Evolutionary conservation across 2,888 invertebrate genomes (phyloP), one percentile per base, ranked within the genome.

Genomic region (Polyommatus icarus): DNA sequence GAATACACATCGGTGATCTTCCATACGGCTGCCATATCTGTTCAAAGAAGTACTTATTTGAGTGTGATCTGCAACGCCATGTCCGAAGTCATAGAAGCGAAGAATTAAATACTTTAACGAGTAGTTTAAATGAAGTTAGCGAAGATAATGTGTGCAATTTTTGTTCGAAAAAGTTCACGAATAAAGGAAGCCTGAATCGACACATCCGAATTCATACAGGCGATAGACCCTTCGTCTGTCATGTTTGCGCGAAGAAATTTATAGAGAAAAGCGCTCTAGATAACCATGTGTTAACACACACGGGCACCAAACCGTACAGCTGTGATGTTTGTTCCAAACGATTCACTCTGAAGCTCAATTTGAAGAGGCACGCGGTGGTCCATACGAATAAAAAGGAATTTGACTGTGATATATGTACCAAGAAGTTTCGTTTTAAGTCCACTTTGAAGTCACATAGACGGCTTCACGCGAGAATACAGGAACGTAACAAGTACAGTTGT

Each of bases 261-360:
- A 46, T 15, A 5, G 46, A 40, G 20, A 73, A 73, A 5, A 6
- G 10, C 15, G 20, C 15, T 50, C 20, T 73, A 24, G 46, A n/a
- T 20, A 20, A 20, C 12, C 73, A 73, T 18, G n/a, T 46, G 20
- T 3, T n/a, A 24, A 73, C n/a, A 5, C 73, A 73, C 10, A 46
- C 46, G 0, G 73, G 73, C 15, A 8, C 18, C 73, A 73, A 73
- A 46, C 73, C 73, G 0, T 73, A 24, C 20, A 73, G n/a, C n/a
- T 73, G 73, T 73, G 24, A 73, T 20, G 15, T 73, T 46, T 73
- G 73, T 73, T 12, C 40, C 2, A 73, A 73, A 20, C n/a, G 10
- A 40, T 73, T 73, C n/a, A 24, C 12, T 3, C 1, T 12, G 4
- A 73, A 46, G n/a, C 12, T 40, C 20, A 72, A 72, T 73, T 73